Conservation (phyloP, 2,113 vertebrate species). For the Phainopepla nitens region DNA sequence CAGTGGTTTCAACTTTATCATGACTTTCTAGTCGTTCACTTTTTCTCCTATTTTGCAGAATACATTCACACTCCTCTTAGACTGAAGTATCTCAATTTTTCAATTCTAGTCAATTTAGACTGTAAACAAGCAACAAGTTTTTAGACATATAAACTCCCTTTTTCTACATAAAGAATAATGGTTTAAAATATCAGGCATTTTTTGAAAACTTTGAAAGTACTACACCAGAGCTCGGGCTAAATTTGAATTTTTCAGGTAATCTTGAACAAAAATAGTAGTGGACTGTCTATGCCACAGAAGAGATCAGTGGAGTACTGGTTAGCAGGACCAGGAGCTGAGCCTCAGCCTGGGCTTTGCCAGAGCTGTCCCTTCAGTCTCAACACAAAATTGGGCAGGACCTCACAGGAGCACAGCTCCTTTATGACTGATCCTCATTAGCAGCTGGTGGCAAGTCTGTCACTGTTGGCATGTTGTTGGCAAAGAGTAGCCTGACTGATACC, state of each 20-base stretch:
- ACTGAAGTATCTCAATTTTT: background rate
- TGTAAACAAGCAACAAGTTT: background rate
- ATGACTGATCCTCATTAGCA: background rate
- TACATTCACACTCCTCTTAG: background rate
- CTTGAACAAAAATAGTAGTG: background rate
- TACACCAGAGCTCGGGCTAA: background rate
- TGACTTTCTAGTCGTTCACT: background rate
- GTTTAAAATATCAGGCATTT: background rate
- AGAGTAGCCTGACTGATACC: background rate
- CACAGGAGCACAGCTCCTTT: rapidly evolving
- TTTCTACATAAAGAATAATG: background rate
- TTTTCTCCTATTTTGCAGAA: background rate
- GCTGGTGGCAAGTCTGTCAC: background rate
- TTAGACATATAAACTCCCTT: rapidly evolving
- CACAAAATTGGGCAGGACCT: background rate
- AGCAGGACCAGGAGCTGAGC: background rate
- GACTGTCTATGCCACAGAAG: background rate
- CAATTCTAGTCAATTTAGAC: background rate
- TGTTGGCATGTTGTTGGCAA: rapidly evolving
- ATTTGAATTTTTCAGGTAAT: background rate
- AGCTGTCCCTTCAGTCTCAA: background rate
- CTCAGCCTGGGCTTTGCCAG: background rate
- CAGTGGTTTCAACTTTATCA: background rate
- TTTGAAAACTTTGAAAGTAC: background rate
- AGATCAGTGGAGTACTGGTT: background rate